Evolutionary conservation across 2,797 vertebrate genomes (phyloP).

Genomic region (Propithecus deckenii): DNA sequence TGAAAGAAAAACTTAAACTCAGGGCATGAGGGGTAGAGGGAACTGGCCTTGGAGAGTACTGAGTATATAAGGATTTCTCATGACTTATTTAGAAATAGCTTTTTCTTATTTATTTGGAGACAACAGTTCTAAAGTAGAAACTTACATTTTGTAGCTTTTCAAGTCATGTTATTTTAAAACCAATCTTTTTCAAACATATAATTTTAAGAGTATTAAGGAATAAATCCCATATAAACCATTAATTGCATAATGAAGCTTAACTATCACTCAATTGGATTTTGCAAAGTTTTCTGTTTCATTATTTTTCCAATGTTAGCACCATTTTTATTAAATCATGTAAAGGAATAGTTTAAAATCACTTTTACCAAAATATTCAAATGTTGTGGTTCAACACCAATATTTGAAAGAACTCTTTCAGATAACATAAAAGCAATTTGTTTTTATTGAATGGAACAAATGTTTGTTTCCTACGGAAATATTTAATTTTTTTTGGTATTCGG

Average conservation of each 20-base stretch:
- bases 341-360: conserved; percentile 67
- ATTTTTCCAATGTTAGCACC: conserved; percentile 52
- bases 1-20: neutral
- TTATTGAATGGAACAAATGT: conserved; percentile 72
- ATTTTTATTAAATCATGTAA: conserved; percentile 66
- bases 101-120: conserved; percentile 45
- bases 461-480: conserved; percentile 63
- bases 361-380: conserved; percentile 71
- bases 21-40: neutral
- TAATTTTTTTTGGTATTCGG: conserved; percentile 64
- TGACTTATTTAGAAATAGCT: conserved; percentile 36
- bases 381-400: conserved; percentile 74
- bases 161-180: conserved; percentile 52
- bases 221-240: conserved; percentile 20
- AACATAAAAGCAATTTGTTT: conserved; percentile 81
- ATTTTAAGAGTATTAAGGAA: conserved; percentile 46
- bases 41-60: neutral
- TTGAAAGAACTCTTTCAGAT: conserved; percentile 75
- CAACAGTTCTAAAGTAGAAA: conserved; percentile 40
- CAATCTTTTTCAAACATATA: conserved; percentile 42
- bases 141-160: conserved; percentile 34
- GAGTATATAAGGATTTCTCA: neutral
- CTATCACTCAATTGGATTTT: neutral
- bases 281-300: conserved; percentile 64
- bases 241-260: conserved; percentile 17